Evolutionary conservation across 1,140 invertebrate species (phyloP).

Genomic region (Idris sp.): DNA sequence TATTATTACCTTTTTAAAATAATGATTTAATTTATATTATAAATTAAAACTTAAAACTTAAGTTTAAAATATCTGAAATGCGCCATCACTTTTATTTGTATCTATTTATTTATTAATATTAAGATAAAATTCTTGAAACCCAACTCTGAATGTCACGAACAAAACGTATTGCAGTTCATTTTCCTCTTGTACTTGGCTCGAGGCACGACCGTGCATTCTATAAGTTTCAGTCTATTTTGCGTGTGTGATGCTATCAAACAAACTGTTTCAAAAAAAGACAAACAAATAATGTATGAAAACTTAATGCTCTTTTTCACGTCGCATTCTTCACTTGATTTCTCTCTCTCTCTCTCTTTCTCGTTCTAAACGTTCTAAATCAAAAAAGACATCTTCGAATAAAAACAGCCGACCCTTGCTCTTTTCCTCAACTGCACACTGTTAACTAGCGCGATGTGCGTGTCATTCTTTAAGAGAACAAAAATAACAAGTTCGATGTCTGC

Average conservation of each 20-base stretch:
- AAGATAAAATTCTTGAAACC: too few species aligned
- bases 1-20: too few species aligned
- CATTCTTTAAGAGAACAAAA: conserved; percentile 19
- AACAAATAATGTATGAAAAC: too few species aligned
- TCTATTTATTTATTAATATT: too few species aligned
- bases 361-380: conserved; percentile 3
- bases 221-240: conserved; percentile 56
- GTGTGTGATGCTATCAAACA: conserved; percentile 34
- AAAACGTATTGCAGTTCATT: conserved; percentile 26
- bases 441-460: conserved; percentile 37
- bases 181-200: conserved; percentile 46
- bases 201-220: conserved; percentile 49
- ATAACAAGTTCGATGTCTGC: conserved; percentile 23
- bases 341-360: background rate
- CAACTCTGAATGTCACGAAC: conserved; percentile 15
- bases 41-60: too few species aligned
- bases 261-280: conserved; percentile 21
- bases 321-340: conserved; percentile 4
- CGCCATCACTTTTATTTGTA: too few species aligned
- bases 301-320: conserved; percentile 3
- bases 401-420: conserved; percentile 10
- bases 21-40: too few species aligned
- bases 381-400: conserved; percentile 16
- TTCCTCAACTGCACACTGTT: conserved; percentile 6
- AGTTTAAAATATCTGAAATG: too few species aligned